Percentiles rank a stretch among this genome's conserved stretches.
Evolutionary conservation across 2,888 invertebrate species (phyloP).

Genomic region (Drosophila prostipennis): DNA sequence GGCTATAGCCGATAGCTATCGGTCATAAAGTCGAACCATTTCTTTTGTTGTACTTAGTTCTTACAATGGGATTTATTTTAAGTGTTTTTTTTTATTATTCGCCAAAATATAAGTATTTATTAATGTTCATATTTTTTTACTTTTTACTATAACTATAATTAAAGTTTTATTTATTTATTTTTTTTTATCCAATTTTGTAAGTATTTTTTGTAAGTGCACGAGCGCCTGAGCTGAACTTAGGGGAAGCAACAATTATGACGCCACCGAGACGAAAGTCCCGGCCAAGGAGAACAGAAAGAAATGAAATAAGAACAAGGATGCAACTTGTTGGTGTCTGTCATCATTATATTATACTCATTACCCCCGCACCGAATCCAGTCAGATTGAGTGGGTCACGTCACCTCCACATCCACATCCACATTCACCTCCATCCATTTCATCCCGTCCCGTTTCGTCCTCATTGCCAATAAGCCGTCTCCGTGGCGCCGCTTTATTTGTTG

Average conservation of each 20-base stretch:
- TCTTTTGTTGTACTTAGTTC: too few relatives aligned
- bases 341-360: conserved; percentile 65
- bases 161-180: too few relatives aligned
- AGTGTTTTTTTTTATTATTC: too few relatives aligned
- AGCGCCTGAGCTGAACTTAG: conserved; percentile 1
- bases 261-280: conserved; percentile 14
- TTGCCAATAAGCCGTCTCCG: conserved; percentile 51
- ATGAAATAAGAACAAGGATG: conserved; percentile 13
- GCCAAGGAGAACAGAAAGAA: not conserved
- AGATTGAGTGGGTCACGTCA: conserved; percentile 35
- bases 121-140: too few relatives aligned
- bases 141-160: too few relatives aligned
- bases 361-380: conserved; percentile 25
- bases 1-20: too few relatives aligned
- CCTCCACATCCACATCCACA: not conserved
- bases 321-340: conserved; percentile 55
- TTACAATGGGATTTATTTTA: too few relatives aligned
- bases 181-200: too few relatives aligned
- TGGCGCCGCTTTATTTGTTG: conserved; percentile 56
- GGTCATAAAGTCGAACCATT: too few relatives aligned
- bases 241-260: conserved; percentile 53
- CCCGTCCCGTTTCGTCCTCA: not conserved
- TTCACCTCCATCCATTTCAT: not conserved
- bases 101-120: too few relatives aligned
- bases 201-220: not conserved